These are phyloP conservation scores for Cantharis flavilabris DNA, from an alignment of 2,888 invertebrate genomes.

Conservation along the genomic window DNA sequence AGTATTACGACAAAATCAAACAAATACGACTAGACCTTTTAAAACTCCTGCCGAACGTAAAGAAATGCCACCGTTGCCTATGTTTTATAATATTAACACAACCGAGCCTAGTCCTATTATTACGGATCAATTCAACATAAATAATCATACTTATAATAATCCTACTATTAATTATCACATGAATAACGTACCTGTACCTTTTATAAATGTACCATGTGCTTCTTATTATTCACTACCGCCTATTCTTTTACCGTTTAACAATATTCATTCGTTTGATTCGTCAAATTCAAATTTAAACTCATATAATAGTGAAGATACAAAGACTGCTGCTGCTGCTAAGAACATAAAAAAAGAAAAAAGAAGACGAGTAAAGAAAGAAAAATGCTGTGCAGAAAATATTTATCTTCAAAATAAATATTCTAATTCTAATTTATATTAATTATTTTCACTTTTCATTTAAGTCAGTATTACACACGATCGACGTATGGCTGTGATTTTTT, in stretches of 20 bases:
- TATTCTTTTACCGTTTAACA: slow-evolving; percentile 37
- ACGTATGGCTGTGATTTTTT: background rate
- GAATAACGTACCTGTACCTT: slow-evolving; percentile 40
- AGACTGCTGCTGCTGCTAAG: background rate
- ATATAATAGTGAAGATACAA: background rate
- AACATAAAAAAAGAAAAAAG: slow-evolving; percentile 4
- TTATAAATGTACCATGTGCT: slow-evolving; percentile 36
- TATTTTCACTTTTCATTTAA: background rate
- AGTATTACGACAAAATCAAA: slow-evolving; percentile 34
- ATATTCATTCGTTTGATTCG: slow-evolving; percentile 17
- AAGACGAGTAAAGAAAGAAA: slow-evolving; percentile 4
- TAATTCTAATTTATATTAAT: background rate
- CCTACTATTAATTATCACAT: slow-evolving; percentile 50
- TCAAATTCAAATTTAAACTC: background rate
- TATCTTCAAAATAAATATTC: background rate
- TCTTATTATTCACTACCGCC: slow-evolving; percentile 37
- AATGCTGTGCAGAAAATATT: slow-evolving; percentile 1
- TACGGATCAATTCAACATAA: slow-evolving; percentile 45
- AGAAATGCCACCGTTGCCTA: slow-evolving; percentile 47
- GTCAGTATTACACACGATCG: slow-evolving; percentile 1
- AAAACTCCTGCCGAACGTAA: slow-evolving; percentile 52
- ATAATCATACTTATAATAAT: slow-evolving; percentile 48
- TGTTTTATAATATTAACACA: slow-evolving; percentile 31
- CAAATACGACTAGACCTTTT: slow-evolving; percentile 38
- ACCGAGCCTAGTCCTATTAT: slow-evolving; percentile 38